Percentiles rank a stretch among this genome's conserved stretches.
These are phyloP conservation scores for Drosophila fungiperda DNA, from an alignment of 2,888 invertebrate species.

Conservation along the genomic window DNA sequence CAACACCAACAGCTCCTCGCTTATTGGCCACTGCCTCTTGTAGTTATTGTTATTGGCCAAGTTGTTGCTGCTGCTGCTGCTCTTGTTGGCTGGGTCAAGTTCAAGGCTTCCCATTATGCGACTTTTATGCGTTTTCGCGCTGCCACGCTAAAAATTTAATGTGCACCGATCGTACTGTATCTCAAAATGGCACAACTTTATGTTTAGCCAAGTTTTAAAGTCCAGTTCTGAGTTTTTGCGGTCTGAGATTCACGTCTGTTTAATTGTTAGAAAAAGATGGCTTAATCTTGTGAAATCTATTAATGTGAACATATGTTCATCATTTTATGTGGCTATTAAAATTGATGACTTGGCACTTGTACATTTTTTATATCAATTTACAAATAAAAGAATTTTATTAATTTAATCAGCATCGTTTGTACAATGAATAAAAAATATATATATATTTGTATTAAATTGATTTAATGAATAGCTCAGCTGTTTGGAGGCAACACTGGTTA, in stretches of 20 bases:
- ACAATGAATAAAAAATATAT: neutral
- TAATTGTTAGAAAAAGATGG: conserved; percentile 28
- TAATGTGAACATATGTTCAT: neutral
- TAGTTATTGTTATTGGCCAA: conserved; percentile 72
- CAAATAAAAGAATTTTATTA: neutral
- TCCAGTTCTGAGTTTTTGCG: neutral
- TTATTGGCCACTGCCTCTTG: conserved; percentile 56
- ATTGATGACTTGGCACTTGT: neutral
- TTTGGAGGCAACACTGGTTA: no score
- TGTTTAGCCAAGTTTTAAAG: conserved; percentile 12
- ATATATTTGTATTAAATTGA: neutral
- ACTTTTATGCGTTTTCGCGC: conserved; percentile 71
- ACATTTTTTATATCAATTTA: neutral
- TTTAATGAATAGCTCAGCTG: neutral
- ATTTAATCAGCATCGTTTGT: neutral
- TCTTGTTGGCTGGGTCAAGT: conserved; percentile 70
- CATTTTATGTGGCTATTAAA: neutral
- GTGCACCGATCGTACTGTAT: conserved; percentile 39
- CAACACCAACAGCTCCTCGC: conserved; percentile 34
- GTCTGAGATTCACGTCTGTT: neutral
- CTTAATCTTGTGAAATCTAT: conserved; percentile 8
- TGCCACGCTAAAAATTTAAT: conserved; percentile 46
- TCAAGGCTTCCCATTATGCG: conserved; percentile 76
- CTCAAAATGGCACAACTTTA: conserved; percentile 54
- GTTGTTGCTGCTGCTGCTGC: conserved; percentile 32